Base-by-base conservation (phyloP, 2,113 vertebrate species). In the Salvelinus fontinalis region DNA sequence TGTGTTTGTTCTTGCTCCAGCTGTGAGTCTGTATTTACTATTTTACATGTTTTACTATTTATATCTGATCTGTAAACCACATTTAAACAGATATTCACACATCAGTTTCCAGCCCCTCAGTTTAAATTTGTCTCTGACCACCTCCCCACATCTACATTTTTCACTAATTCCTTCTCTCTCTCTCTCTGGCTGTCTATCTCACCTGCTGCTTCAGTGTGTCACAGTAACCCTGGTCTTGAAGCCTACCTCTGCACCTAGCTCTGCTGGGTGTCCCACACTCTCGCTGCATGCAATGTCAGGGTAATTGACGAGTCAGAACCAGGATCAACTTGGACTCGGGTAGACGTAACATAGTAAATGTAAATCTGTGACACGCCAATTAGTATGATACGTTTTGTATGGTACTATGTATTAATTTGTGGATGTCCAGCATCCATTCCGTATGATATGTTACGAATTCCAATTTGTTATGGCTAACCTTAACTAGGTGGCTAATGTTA, bases 221-320 rank as follows among this genome's bases (percentile, higher is more conserved):
- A 13, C 20, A 13, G 34, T 34, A n/a, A 62, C 72, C 44, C 44
- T 22, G 27, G 26, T 13, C 14, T 31, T 44, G 59, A 1, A 34
- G 8, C 57, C 14, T 31, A 44, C 67, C 29, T 70, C 54, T 11
- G 13, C 60, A 66, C 5, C 62, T 13, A 31, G 31, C 26, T 39
- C 1, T n/a, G 66, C 5, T 22, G 74, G 65, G 49, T 24, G 67
- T 24, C 34, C 74, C 39, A 66, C 71, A 65, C 67, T 78, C 70
- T 1, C 59, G n/a, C 71, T 79, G 20, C 51, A 71, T 72, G 67
- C 70, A 71, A 18, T 75, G 76, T 9, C 60, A 67, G 64, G 51
- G 27, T 71, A 59, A 71, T 60, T 70, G 24, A 34, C 48, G 13
- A 74, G 49, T 66, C 75, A 67, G 62, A 34, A 39, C 26, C 69